Base-by-base conservation (phyloP, 1,140 invertebrate genomes). In the Patella vulgata region DNA sequence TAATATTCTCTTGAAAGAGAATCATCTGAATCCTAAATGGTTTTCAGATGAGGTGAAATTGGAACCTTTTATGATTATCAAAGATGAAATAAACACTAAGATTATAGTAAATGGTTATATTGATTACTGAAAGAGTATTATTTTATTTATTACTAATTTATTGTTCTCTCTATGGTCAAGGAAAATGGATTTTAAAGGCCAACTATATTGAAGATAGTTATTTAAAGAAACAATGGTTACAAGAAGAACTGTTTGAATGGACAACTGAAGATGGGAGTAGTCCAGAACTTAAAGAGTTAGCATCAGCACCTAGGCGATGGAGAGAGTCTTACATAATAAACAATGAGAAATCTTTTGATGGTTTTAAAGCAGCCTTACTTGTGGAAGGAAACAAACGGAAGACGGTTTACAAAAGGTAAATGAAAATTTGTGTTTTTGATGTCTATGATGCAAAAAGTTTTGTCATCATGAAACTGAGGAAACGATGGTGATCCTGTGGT, bases 161-260 rank as follows among this genome's bases (percentile, higher is more conserved):
- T n/a, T n/a, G n/a, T n/a, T n/a, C n/a, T n/a, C 33, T 36, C 14
- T 14, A 36, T 36, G 33, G 5, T 52, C 5, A 39, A 59, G 58
- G 58, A 23, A 40, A 40, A 30, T 59, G 58, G 58, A 48, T 59
- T 27, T 39, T 59, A 33, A 46, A 47, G 14, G 39, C 58, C 11
- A 36, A 59, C 9, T 59, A 51, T 39, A 12, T 59, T 17, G 25
- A 31, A 4, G 58, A 48, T 12, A 51, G 46, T 2, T n/a, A 25
- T n/a, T 3, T n/a, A 25, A 48, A 47, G 5, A 47, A 47, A 1
- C 39, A 27, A 51, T 59, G 58, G 58, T 47, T 59, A 36, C 36
- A 59, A 19, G 58, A 59, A 30, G 58, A 19, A 8, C 21, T 30
- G 11, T 59, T 51, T 39, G 58, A 59, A 39, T 59, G 58, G 58